phyloP scores from a whole-genome alignment of 2,888 invertebrate species.

The Catocala nupta region DNA sequence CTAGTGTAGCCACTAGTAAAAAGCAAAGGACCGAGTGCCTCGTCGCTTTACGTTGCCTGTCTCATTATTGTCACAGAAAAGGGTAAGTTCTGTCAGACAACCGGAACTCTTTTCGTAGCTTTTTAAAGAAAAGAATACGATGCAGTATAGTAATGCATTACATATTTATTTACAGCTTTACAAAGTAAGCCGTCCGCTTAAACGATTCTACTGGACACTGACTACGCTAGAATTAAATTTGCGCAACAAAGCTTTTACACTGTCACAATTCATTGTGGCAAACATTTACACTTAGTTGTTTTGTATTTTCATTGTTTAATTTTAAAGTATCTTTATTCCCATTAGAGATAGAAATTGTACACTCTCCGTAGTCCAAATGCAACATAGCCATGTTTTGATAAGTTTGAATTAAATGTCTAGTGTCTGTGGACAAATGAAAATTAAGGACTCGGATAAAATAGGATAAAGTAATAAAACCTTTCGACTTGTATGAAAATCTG shows the following conservation, averaged over 20 bases:
- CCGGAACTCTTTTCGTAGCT: constrained; percentile 55
- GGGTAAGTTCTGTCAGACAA: constrained; percentile 57
- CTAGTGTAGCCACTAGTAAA: constrained; percentile 50
- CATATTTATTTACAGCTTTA: constrained; percentile 34
- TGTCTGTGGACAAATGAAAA: constrained; percentile 1
- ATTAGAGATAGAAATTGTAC: constrained; percentile 40
- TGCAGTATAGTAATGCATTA: constrained; percentile 27
- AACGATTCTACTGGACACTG: constrained; percentile 59
- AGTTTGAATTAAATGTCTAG: no score
- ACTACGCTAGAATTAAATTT: constrained; percentile 72
- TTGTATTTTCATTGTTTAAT: constrained; percentile 68
- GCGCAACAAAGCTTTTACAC: constrained; percentile 75
- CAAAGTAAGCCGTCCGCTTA: constrained; percentile 55
- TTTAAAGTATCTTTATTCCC: constrained; percentile 56
- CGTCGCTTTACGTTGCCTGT: constrained; percentile 63
- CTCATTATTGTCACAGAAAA: constrained; percentile 68
- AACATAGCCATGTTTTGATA: constrained; percentile 12
- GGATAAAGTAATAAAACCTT: constrained; percentile 60
- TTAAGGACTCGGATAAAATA: constrained; percentile 19
- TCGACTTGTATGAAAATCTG: constrained; percentile 64
- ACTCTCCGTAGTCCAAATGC: constrained; percentile 8
- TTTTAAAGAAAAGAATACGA: constrained; percentile 55
- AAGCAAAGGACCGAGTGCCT: constrained; percentile 58
- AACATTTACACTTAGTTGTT: constrained; percentile 65
- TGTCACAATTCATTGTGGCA: constrained; percentile 74